Percentiles rank a stretch among this genome's conserved stretches.
These are phyloP conservation scores for Vicugna pacos DNA, from an alignment of 2,113 vertebrate species.

Conservation along the genomic window DNA sequence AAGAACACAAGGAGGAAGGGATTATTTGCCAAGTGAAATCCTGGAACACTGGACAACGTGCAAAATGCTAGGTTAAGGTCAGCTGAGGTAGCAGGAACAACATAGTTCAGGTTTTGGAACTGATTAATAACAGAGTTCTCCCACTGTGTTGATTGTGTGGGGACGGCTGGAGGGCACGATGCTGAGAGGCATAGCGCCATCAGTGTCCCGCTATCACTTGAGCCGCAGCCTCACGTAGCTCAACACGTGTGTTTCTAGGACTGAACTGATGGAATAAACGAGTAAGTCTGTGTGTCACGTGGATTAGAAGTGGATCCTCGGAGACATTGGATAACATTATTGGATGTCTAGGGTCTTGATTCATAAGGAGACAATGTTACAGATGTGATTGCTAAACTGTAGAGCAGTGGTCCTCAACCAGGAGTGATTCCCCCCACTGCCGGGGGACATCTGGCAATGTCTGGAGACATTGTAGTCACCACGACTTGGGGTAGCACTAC, in stretches of 20 bases:
- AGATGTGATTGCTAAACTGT: background rate
- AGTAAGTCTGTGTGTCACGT: background rate
- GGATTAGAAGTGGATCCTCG: background rate
- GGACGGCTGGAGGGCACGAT: background rate
- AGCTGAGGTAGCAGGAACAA: background rate
- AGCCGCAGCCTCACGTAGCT: background rate
- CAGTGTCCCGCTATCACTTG: too few species aligned
- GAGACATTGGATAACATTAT: background rate
- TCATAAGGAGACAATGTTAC: background rate
- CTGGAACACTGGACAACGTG: constrained; percentile 21
- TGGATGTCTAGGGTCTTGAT: background rate
- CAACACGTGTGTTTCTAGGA: background rate
- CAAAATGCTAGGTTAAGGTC: background rate
- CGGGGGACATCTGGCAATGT: background rate
- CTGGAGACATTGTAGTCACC: background rate
- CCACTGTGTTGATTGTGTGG: background rate
- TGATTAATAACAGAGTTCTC: background rate
- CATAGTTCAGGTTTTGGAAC: background rate
- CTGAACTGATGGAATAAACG: background rate
- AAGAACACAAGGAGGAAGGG: constrained; percentile 18
- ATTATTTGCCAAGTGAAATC: constrained; percentile 52
- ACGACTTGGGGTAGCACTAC: background rate
- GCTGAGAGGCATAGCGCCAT: background rate
- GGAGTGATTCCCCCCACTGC: background rate
- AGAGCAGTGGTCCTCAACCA: background rate